Conservation (phyloP, 2,888 invertebrate species). For the Pollenia angustigena region DNA sequence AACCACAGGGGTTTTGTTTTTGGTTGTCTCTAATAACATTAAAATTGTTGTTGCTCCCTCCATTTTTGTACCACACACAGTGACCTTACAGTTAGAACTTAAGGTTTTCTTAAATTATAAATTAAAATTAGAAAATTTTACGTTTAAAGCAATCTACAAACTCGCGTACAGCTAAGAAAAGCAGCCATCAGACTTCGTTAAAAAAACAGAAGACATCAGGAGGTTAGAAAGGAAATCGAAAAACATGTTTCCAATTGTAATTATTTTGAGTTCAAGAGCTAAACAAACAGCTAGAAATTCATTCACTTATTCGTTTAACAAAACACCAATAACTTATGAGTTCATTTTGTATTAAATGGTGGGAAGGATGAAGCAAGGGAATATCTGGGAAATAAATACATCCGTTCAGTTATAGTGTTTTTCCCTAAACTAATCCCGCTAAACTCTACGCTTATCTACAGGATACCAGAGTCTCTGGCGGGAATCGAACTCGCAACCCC, state of each 20-base stretch:
- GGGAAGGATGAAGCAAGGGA: slow-evolving; percentile 22
- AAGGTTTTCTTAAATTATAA: slow-evolving; percentile 51
- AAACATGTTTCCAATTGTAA: slow-evolving; percentile 71
- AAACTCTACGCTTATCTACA: too few species aligned
- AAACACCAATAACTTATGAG: slow-evolving; percentile 56
- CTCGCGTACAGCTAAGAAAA: background rate
- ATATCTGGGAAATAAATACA: background rate
- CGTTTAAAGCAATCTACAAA: background rate
- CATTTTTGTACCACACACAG: slow-evolving; percentile 47
- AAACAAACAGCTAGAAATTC: slow-evolving; percentile 33
- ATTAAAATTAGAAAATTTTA: slow-evolving; percentile 50
- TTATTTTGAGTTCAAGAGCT: slow-evolving; percentile 62
- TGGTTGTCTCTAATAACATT: background rate
- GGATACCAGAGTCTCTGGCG: too few species aligned
- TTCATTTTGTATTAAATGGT: slow-evolving; percentile 23
- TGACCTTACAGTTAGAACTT: slow-evolving; percentile 3
- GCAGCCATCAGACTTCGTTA: slow-evolving; percentile 1
- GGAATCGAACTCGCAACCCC: too few species aligned
- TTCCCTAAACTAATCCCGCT: too few species aligned
- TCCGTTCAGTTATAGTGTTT: too few species aligned
- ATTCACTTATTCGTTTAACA: slow-evolving; percentile 14
- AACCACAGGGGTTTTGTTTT: slow-evolving; percentile 39
- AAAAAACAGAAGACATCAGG: slow-evolving; percentile 18
- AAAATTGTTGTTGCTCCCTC: slow-evolving; percentile 9
- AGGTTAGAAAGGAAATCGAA: slow-evolving; percentile 66